Evolutionary conservation across 2,888 invertebrate genomes (phyloP), one percentile per base, ranked within the genome.

Genomic region (Polydrusus cervinus): DNA sequence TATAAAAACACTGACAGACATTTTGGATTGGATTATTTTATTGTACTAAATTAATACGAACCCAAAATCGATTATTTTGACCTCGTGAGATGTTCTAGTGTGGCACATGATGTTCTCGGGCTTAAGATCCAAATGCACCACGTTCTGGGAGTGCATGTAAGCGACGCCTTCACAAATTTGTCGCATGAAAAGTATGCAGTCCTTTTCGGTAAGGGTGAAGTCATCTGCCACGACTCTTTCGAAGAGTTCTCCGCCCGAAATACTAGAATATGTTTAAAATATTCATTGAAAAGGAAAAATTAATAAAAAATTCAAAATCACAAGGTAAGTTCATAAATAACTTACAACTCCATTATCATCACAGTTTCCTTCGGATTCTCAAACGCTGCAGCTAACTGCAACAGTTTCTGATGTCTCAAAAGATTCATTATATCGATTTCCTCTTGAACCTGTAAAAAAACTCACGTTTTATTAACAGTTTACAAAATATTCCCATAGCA

Each of bases 91-190:
- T 49, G 94, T 94, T 74, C 94, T 90, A 5, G 94, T 94, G 67
- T 94, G 91, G 86, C 97, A 98, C 90, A 98, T 93, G 68, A 98
- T 97, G 86, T 98, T 98, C 87, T 98, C 98, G 0, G 98, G 97
- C 91, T 98, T 98, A 75, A 98, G 87, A 86, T 98, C 97, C 79
- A 98, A 88, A 87, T 98, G 98, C 51, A 96, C 94, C 74, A 98
- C 92, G 78, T 91, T 92, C 82, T 92, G 92, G 20, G 90, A 88
- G 86, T 98, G 98, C 92, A 98, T 95, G 84, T 96, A 98, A 65
- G 92, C 90, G 5, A 97, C 94, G 1, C 96, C 98, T 83, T 96
- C 95, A 86, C 96, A 96, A 62, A 97, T 96, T 87, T 98, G 97
- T 51, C 94, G 90, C 88, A 97, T 92, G 85, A 98, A 98, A 75